Evolutionary conservation across 2,888 invertebrate genomes (phyloP).

Genomic region (Diplolepis rosae): DNA sequence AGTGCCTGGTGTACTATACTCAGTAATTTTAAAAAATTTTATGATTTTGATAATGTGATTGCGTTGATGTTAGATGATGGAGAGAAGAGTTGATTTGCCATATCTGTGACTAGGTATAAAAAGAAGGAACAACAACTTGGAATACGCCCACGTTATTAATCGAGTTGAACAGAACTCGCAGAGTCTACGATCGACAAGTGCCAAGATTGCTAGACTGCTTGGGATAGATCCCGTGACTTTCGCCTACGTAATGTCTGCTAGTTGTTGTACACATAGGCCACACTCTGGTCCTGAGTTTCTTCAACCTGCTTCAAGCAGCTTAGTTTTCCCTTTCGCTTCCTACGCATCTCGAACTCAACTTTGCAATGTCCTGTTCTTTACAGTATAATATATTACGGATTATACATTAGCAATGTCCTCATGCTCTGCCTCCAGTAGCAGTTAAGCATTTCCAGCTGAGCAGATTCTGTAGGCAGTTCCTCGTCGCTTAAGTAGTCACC

Average conservation of each 20-base stretch:
- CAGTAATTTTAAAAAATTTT: no score
- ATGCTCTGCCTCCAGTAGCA: slow-evolving; percentile 37
- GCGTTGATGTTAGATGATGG: not conserved
- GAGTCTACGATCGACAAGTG: not conserved
- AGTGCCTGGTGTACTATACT: no score
- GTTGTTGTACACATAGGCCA: not conserved
- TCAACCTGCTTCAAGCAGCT: slow-evolving; percentile 54
- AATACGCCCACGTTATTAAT: not conserved
- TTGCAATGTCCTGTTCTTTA: slow-evolving; percentile 45
- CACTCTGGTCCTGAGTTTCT: slow-evolving; percentile 42
- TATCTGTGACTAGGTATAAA: not conserved
- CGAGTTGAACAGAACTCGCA: slow-evolving; percentile 40
- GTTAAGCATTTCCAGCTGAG: slow-evolving; percentile 48
- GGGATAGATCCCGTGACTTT: not conserved
- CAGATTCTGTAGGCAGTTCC: no score
- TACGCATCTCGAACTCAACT: slow-evolving; percentile 57
- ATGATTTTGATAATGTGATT: no score
- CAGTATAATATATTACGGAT: slow-evolving; percentile 39
- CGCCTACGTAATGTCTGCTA: not conserved
- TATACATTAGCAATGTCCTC: no score
- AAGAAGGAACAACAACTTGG: not conserved
- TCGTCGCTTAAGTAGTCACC: no score
- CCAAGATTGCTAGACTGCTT: not conserved
- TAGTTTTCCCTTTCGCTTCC: slow-evolving; percentile 65
- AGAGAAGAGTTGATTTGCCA: not conserved